Base-by-base conservation (phyloP, 2,888 invertebrate species). In the Orchesella flavescens region DNA sequence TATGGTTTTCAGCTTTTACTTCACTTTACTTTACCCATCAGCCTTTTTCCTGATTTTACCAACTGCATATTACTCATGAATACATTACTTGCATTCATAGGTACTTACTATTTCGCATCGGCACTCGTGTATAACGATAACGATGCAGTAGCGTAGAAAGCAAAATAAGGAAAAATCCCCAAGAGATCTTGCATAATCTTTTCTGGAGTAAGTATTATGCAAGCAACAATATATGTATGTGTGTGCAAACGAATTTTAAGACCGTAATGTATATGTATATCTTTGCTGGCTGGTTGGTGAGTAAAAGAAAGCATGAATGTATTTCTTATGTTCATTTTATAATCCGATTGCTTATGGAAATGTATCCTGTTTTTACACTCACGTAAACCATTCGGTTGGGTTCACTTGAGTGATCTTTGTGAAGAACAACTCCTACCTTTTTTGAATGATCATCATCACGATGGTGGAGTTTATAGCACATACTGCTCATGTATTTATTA, bases 271-370 rank as follows among this genome's bases (percentile, higher is more conserved):
- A n/a, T 43, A 34, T 34, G 12, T 15, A 63, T 24, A n/a, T 13
- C 4, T 63, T 46, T 73, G 44, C 2, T 13, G 53, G 69, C 13
- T 5, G 21, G 55, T 3, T 17, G 13, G 24, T 46, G 21, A 71
- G 43, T 72, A 66, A 73, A 17, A 65, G 49, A 46, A 78, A 59
- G 23, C 68, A 44, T 7, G 69, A 81, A 81, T 81, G 80, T 68
- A 24, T 80, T 80, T 80, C 80, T 80, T 80, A 43, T 80, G 81
- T 74, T 75, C 74, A 68, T 74, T 75, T 61, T 68, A 69, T 81
- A 81, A 81, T 81, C 81, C 74, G 81, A 81, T 81, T 75, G 74
- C 81, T 73, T 68, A 81, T 80, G 81, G 81, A 81, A 81, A 81
- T 73, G 66, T 69, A 75, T 75, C 74, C 74, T 69, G 69, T 73